Base-by-base conservation (phyloP, 1,140 invertebrate genomes). In the Tribolium castaneum region DNA sequence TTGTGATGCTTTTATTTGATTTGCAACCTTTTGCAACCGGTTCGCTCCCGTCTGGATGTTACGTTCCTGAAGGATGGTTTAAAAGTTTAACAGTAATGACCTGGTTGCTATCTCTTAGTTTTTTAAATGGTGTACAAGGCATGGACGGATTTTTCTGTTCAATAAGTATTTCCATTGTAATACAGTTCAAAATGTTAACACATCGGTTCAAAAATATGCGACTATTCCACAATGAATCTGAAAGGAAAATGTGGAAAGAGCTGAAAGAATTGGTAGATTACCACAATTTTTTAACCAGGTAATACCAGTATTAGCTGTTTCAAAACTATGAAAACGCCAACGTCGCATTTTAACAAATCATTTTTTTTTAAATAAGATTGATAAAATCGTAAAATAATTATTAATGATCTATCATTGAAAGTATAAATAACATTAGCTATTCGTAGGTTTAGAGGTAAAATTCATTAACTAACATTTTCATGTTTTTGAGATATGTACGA, bases 1-100 rank as follows among this genome's bases (percentile, higher is more conserved):
- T n/a, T 12, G 59, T 30, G 3, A 66, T 66, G n/a, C 10, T 34
- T 6, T 35, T 35, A n/a, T 66, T 66, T 59, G 54, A 66, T 66
- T 35, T 66, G 59, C 59, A 66, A 66, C 59, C 59, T 1, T 39
- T 39, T 6, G 35, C 35, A 2, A 39, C 35, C 3, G 35, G 35
- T 1, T 3, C 9, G 10, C 35, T 39, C 10, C 35, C 35, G 2
- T 5, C 35, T 9, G 35, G 35, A 6, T 2, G 35, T 39, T 39
- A 39, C 35, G 6, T 39, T 6, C 35, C 35, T 39, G 35, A 39
- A 39, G 35, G 35, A 6, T 39, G 35, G 35, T 39, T 39, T 6
- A 3, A 2, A 39, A 7, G 1, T 2, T 39, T 39, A 6, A 39
- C 35, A 5, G 1, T 39, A 10, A 39, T 10, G 3, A 1, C 9